Conservation (phyloP, 2,888 invertebrate genomes). For the Gymnocheta viridis region DNA sequence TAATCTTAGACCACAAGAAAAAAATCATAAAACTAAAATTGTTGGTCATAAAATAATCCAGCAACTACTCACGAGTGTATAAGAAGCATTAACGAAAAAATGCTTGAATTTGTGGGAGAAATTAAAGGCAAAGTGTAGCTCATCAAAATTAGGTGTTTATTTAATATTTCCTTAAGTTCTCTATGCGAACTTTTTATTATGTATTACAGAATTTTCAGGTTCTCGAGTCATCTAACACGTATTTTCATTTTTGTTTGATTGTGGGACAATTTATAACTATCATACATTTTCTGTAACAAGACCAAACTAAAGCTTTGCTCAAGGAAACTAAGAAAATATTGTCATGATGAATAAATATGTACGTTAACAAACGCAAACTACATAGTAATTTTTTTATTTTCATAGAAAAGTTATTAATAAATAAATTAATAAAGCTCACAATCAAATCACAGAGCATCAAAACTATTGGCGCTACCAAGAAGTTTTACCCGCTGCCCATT, state of each 20-base stretch:
- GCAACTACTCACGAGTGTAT: neutral
- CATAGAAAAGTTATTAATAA: no score
- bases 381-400: no score
- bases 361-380: neutral
- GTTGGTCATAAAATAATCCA: constrained; percentile 25
- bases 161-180: neutral
- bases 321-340: neutral
- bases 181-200: neutral
- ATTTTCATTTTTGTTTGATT: neutral
- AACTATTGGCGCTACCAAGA: no score
- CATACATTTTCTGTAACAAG: neutral
- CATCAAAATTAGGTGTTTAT: neutral
- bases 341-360: neutral
- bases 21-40: constrained; percentile 36
- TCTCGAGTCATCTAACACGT: neutral
- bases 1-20: neutral
- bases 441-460: no score
- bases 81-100: neutral
- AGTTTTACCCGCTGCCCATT: no score
- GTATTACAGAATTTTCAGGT: neutral
- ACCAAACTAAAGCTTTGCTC: neutral
- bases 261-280: neutral
- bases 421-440: no score
- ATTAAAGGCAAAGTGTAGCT: neutral
- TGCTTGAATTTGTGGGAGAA: neutral